phyloP scores from a whole-genome alignment of 2,888 invertebrate genomes.

The Deroplatys truncata region DNA sequence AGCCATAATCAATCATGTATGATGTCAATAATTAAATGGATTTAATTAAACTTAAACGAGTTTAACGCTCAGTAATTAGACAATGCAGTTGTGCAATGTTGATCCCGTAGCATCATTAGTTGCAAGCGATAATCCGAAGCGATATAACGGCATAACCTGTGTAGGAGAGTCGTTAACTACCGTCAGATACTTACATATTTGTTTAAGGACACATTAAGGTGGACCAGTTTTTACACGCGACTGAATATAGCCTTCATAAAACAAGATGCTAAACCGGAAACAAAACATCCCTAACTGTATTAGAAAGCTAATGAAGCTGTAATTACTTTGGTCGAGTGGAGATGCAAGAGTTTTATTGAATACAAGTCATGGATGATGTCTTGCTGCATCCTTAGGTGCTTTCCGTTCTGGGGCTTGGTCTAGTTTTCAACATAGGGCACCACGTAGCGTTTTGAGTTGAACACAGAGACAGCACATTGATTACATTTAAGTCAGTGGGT shows the following conservation, averaged over 20 bases:
- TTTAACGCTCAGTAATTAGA: too few species aligned
- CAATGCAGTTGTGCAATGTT: too few species aligned
- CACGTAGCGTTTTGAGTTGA: too few species aligned
- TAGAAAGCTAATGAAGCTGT: background rate
- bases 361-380: background rate
- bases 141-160: too few species aligned
- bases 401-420: background rate
- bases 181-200: background rate
- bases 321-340: background rate
- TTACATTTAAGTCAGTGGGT: too few species aligned
- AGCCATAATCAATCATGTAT: too few species aligned
- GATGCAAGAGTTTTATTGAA: background rate
- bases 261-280: background rate
- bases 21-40: too few species aligned
- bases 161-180: too few species aligned
- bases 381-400: background rate
- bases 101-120: too few species aligned
- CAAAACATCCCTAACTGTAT: background rate
- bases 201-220: background rate
- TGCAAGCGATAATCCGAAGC: too few species aligned
- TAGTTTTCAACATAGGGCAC: background rate
- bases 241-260: background rate
- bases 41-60: too few species aligned
- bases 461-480: too few species aligned
- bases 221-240: background rate